Conservation (phyloP, 2,113 vertebrate genomes). For the Cairina moschata region DNA sequence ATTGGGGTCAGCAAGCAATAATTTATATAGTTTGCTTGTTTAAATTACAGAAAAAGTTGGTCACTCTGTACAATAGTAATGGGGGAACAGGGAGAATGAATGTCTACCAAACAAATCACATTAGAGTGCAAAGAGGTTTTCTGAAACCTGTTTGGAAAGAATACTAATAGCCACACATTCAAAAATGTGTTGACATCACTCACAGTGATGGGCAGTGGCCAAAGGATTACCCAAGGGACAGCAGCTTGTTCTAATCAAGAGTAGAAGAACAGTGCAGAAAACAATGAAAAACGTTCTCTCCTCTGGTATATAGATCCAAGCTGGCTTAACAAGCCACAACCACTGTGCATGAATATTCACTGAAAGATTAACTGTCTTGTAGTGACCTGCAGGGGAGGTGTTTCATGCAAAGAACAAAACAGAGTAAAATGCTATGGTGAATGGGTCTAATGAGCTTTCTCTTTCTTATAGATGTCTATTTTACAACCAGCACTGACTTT, state of each 20-base stretch:
- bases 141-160: conserved; percentile 65
- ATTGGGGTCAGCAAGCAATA: conserved; percentile 20
- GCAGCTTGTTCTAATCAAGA: conserved; percentile 68
- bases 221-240: conserved; percentile 39
- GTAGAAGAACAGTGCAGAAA: conserved; percentile 28
- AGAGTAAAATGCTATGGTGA: not conserved
- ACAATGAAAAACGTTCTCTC: conserved; percentile 49
- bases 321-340: not conserved
- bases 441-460: not conserved
- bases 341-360: not conserved
- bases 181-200: conserved; percentile 73
- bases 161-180: conserved; percentile 41
- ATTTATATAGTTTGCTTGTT: conserved; percentile 40
- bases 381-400: not conserved
- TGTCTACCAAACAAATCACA: conserved; percentile 17
- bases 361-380: not conserved
- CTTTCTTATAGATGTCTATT: accelerated
- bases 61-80: not conserved
- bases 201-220: conserved; percentile 23
- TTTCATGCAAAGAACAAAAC: not conserved
- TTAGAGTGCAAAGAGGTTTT: conserved; percentile 9
- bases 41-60: conserved; percentile 45
- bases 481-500: not conserved
- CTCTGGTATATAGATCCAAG: not conserved
- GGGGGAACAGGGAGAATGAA: not conserved